phyloP scores from a whole-genome alignment of 2,888 invertebrate species.

The Hyposoter dolosus region DNA sequence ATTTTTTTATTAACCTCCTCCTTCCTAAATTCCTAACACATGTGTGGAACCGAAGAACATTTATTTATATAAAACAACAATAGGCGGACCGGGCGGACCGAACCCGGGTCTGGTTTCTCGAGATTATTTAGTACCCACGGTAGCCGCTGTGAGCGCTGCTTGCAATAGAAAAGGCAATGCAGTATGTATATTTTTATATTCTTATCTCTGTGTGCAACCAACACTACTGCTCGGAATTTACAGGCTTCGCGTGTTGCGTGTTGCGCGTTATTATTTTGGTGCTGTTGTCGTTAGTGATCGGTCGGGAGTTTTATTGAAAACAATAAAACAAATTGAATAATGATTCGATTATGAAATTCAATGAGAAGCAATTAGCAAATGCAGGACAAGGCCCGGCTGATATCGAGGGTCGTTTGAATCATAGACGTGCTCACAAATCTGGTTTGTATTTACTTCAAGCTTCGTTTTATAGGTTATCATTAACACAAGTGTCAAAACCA shows the following conservation, averaged over 20 bases:
- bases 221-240: not conserved
- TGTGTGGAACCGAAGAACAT: conserved; percentile 6
- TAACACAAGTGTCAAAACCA: conserved; percentile 4
- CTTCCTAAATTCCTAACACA: not conserved
- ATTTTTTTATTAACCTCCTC: not conserved
- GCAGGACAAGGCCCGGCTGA: conserved; percentile 87
- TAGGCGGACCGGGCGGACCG: not conserved
- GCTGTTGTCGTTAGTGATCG: conserved; percentile 1
- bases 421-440: conserved; percentile 86
- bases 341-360: conserved; percentile 88
- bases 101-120: not conserved
- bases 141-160: not conserved
- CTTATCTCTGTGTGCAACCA: too few species aligned
- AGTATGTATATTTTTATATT: too few species aligned
- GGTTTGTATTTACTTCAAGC: conserved; percentile 73
- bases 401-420: conserved; percentile 90
- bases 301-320: not conserved
- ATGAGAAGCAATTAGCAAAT: conserved; percentile 89
- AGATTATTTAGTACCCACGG: not conserved
- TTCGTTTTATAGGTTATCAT: conserved; percentile 50
- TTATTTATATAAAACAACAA: not conserved
- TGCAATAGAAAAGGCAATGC: not conserved
- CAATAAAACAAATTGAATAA: conserved; percentile 26
- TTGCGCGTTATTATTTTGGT: conserved; percentile 3
- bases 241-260: not conserved